Evolutionary conservation across 2,113 vertebrate species (phyloP).

Genomic region (Lophotis ruficrista): DNA sequence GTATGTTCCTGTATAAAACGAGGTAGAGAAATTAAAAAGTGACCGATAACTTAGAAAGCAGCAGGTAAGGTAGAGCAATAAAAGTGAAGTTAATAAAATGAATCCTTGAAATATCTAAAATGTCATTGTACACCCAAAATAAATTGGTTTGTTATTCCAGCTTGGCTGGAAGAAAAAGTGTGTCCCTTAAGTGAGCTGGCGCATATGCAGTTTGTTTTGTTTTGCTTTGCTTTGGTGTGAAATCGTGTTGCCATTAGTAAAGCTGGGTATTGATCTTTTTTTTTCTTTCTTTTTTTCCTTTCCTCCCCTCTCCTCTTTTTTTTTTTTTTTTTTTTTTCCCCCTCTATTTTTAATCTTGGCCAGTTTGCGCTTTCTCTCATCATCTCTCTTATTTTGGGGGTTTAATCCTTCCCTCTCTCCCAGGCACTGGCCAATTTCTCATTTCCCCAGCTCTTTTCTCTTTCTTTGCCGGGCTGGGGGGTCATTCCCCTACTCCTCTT

Average conservation of each 20-base stretch:
- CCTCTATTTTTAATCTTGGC: neutral
- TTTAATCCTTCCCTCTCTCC: neutral
- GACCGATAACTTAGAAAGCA: neutral
- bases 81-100: neutral
- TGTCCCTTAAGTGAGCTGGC: neutral
- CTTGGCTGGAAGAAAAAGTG: neutral
- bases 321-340: too few relatives aligned
- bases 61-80: neutral
- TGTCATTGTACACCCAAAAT: neutral
- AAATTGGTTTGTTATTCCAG: neutral
- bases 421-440: neutral
- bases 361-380: neutral
- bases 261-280: neutral
- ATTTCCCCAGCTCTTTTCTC: neutral
- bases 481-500: neutral
- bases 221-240: constrained; percentile 7
- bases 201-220: neutral
- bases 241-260: neutral
- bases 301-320: too few relatives aligned
- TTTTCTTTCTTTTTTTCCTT: too few relatives aligned
- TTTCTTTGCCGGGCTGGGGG: neutral
- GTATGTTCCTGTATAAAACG: neutral
- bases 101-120: neutral
- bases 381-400: neutral
- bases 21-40: neutral